These are phyloP conservation scores for Cylloceria caligata DNA, from an alignment of 2,888 invertebrate species.

Conservation along the genomic window DNA sequence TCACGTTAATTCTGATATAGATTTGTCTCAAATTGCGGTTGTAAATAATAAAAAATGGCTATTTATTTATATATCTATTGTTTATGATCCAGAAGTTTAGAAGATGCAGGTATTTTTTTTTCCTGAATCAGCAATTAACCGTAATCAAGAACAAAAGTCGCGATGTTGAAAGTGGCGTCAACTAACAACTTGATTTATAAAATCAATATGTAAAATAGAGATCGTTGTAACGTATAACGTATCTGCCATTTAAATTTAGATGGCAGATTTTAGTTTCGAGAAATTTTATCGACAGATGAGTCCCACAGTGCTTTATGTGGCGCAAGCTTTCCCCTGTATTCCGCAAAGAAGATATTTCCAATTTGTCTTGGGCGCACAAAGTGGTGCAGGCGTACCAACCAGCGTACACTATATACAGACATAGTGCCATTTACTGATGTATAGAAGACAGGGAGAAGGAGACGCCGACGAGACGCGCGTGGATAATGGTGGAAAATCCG, in stretches of 20 bases:
- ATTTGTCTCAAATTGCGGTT: too few species aligned
- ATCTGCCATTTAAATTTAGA: slow-evolving; percentile 1
- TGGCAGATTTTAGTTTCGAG: background rate
- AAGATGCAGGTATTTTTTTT: too few species aligned
- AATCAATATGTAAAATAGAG: too few species aligned
- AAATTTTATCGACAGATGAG: background rate
- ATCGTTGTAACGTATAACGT: too few species aligned
- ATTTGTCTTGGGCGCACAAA: slow-evolving; percentile 82
- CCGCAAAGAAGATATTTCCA: slow-evolving; percentile 82
- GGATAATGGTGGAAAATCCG: slow-evolving; percentile 83
- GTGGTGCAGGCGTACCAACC: slow-evolving; percentile 76
- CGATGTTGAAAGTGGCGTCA: too few species aligned
- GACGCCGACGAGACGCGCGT: slow-evolving; percentile 73
- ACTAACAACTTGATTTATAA: too few species aligned
- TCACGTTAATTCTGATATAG: too few species aligned
- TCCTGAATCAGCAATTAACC: too few species aligned
- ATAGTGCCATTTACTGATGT: slow-evolving; percentile 32
- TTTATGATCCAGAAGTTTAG: too few species aligned
- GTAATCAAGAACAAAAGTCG: too few species aligned
- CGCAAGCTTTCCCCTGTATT: slow-evolving; percentile 71
- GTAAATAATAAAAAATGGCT: too few species aligned
- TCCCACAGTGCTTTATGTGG: background rate
- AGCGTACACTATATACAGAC: slow-evolving; percentile 18
- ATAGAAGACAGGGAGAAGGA: slow-evolving; percentile 57
- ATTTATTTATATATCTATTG: too few species aligned